A percentile compares a stretch with the other conserved stretches of the same genome.
These are phyloP conservation scores for Drosophila jambulina DNA, from an alignment of 1,140 invertebrate species.

Conservation along the genomic window DNA sequence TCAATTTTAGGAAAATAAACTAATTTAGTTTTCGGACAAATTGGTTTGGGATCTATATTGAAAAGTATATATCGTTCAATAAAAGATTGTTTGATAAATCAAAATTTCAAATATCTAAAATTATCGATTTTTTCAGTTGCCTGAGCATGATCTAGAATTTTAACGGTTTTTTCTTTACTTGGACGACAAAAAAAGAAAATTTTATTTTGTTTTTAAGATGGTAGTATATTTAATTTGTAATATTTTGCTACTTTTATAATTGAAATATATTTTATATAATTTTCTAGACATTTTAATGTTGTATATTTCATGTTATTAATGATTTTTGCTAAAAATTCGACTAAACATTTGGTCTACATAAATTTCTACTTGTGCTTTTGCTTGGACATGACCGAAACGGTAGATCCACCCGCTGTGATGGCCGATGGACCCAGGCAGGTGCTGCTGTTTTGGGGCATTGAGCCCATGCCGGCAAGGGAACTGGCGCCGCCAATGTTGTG, in stretches of 20 bases:
- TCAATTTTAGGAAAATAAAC: too few relatives aligned
- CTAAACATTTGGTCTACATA: conserved; percentile 53
- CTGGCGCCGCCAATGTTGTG: conserved; percentile 41
- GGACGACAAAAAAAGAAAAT: neutral
- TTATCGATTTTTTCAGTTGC: neutral
- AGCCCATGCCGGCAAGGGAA: conserved; percentile 8
- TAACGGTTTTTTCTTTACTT: too few relatives aligned
- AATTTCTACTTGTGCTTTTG: conserved; percentile 71
- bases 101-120: neutral
- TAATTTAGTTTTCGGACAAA: too few relatives aligned
- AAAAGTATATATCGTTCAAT: too few relatives aligned
- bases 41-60: too few relatives aligned
- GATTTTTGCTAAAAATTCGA: conserved; percentile 44
- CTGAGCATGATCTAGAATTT: too few relatives aligned
- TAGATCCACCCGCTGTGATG: conserved; percentile 17
- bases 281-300: neutral
- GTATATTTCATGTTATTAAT: conserved; percentile 6
- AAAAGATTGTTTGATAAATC: too few relatives aligned
- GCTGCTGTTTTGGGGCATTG: conserved; percentile 37
- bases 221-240: neutral
- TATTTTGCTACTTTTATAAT: conserved; percentile 12
- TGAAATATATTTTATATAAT: neutral
- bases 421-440: conserved; percentile 29
- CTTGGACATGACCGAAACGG: conserved; percentile 56
- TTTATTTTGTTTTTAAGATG: neutral